Percentiles rank a stretch among this genome's conserved stretches.
phyloP scores from a whole-genome alignment of 2,797 vertebrate species.

The Tenualosa ilisha region DNA sequence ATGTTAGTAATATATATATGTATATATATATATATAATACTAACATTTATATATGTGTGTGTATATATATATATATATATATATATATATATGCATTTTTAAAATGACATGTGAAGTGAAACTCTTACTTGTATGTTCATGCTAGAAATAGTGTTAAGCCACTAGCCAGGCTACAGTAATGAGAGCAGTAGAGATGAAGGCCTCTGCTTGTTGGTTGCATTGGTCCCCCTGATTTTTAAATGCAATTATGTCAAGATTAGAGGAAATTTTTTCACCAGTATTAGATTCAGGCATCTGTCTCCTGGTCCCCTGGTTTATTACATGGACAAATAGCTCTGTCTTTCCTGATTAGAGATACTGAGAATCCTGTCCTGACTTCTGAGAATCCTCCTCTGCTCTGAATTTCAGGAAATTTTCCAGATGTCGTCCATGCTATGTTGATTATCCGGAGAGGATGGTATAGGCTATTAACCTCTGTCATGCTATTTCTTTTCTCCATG shows the following conservation, averaged over 20 bases:
- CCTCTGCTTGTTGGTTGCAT: background rate
- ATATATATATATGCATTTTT: too few relatives aligned
- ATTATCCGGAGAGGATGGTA: background rate
- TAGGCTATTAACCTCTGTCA: background rate
- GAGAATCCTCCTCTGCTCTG: background rate
- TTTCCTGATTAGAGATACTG: background rate
- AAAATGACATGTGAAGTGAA: too few relatives aligned
- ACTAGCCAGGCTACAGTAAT: background rate
- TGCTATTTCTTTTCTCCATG: background rate
- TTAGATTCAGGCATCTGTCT: background rate
- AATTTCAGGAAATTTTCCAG: background rate
- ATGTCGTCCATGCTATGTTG: background rate
- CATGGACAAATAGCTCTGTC: background rate
- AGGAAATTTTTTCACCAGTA: background rate
- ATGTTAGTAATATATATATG: too few relatives aligned
- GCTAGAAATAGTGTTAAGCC: background rate
- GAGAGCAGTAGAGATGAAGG: background rate
- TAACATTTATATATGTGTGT: too few relatives aligned
- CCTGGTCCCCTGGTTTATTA: background rate
- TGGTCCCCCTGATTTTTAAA: constrained; percentile 8
- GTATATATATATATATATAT: too few relatives aligned
- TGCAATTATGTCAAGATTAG: background rate
- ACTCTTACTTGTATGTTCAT: too few relatives aligned
- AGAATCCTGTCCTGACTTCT: background rate
- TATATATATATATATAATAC: too few relatives aligned